phyloP scores from a whole-genome alignment of 1,140 invertebrate genomes.

The Amyelois transitella region DNA sequence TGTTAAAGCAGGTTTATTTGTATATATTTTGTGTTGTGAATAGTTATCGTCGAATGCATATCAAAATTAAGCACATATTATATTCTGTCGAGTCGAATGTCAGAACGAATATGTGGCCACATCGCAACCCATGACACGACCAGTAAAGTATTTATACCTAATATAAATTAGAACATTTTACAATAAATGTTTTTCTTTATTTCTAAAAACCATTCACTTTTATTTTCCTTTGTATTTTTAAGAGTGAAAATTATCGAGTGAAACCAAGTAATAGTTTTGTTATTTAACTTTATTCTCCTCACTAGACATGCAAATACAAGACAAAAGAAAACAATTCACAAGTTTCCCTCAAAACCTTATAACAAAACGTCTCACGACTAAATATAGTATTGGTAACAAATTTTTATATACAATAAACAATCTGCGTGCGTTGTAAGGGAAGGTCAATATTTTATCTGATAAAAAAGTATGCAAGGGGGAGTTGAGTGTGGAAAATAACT shows the following conservation, averaged over 20 bases:
- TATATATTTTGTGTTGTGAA: constrained; percentile 15
- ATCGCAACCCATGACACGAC: constrained; percentile 19
- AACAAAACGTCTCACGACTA: constrained; percentile 37
- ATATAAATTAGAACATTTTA: constrained; percentile 21
- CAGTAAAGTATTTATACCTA: constrained; percentile 2
- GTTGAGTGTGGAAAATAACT: constrained; percentile 1
- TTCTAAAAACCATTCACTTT: background rate
- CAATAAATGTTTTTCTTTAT: constrained; percentile 12
- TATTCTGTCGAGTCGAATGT: constrained; percentile 1
- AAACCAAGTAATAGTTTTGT: constrained; percentile 39
- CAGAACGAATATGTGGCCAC: constrained; percentile 11
- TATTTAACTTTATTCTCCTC: constrained; percentile 68
- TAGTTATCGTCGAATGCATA: constrained; percentile 12
- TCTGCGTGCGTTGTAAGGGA: constrained; percentile 9
- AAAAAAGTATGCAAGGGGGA: constrained; percentile 6
- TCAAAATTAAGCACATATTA: constrained; percentile 14
- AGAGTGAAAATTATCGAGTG: constrained; percentile 5
- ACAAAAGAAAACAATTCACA: constrained; percentile 46
- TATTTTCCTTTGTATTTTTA: background rate
- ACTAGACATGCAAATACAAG: constrained; percentile 69
- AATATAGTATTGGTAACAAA: constrained; percentile 44
- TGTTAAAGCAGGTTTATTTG: constrained; percentile 13
- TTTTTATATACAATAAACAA: constrained; percentile 39
- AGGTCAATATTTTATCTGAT: background rate
- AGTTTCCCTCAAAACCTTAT: constrained; percentile 36